A percentile compares a stretch with the other conserved stretches of the same genome.
These are phyloP conservation scores for Passer domesticus DNA, from an alignment of 2,113 vertebrate genomes.

Conservation along the genomic window DNA sequence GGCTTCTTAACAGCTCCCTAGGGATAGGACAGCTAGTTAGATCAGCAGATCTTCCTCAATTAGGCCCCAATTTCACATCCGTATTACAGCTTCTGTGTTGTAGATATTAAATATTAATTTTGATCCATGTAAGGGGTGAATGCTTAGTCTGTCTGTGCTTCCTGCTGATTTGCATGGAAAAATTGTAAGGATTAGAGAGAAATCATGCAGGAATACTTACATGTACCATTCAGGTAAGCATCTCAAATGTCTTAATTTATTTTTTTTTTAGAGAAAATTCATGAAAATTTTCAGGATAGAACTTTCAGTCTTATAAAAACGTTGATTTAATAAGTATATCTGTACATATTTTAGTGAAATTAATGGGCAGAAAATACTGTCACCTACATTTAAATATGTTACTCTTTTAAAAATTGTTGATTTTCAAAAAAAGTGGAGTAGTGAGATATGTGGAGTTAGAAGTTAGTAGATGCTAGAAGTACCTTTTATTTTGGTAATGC, in stretches of 20 bases:
- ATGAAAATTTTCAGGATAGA: conserved; percentile 10
- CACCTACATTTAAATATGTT: neutral
- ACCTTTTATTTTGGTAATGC: neutral
- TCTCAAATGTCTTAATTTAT: neutral
- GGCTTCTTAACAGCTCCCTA: neutral
- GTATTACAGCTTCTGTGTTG: neutral
- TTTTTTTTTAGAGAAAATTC: neutral
- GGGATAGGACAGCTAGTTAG: neutral
- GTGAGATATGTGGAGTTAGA: neutral
- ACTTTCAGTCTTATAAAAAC: neutral
- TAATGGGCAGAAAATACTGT: neutral
- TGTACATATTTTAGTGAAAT: neutral
- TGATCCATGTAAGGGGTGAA: neutral
- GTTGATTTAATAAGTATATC: neutral
- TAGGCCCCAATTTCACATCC: conserved; percentile 10
- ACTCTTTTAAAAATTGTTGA: neutral
- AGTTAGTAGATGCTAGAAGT: neutral
- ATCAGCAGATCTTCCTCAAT: neutral
- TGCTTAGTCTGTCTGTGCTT: neutral
- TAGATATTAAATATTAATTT: neutral
- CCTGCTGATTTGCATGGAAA: neutral
- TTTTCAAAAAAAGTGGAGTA: neutral
- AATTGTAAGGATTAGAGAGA: neutral
- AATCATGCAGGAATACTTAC: neutral
- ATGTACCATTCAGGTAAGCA: neutral